Base-by-base conservation (phyloP, 2,888 invertebrate genomes). In the Drosophila nr. fundita region DNA sequence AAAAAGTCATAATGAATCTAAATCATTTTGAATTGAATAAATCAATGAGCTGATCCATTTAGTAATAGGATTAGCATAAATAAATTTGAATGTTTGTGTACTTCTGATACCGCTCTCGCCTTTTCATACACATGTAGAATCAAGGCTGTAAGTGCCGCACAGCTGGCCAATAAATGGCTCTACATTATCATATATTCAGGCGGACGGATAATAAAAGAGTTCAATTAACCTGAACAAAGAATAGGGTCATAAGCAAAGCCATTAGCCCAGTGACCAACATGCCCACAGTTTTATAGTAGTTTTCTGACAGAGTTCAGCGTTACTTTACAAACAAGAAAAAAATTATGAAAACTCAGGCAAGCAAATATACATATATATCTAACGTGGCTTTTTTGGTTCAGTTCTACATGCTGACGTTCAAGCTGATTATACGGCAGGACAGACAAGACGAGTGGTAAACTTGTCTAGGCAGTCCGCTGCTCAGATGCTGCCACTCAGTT, bases 241-340 rank as follows among this genome's bases (percentile, higher is more conserved):
- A 86, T 83, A 80, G 76, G 79, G 80, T 80, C 82, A 77, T 82
- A 87, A 89, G 58, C 73, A 75, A 82, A 84, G 77, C 82, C 83
- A 87, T 87, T 87, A 88, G 82, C 87, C 90, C 81, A 87, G 86
- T 87, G 88, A 87, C 90, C 89, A 87, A 89, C 74, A 81, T 76
- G 82, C 69, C 63, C 76, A 68, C 73, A 75, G 72, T 76, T 76
- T 68, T 63, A 50, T 40, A 21, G 34, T 24, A 27, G 21, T 57
- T 67, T 69, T 59, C 59, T 61, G 78, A 50, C 78, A 77, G 71
- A 74, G 76, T 79, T 79, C 66, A 80, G 70, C 29, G 21, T 50
- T 50, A 62, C 24, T 45, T 30, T 58, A 42, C 40, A 57, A 30
- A 21, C 58, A 38, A 61, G 34, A 54, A 63, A 61, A 68, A 55